phyloP scores from a whole-genome alignment of 2,797 vertebrate genomes.

The Thamnophis elegans region DNA sequence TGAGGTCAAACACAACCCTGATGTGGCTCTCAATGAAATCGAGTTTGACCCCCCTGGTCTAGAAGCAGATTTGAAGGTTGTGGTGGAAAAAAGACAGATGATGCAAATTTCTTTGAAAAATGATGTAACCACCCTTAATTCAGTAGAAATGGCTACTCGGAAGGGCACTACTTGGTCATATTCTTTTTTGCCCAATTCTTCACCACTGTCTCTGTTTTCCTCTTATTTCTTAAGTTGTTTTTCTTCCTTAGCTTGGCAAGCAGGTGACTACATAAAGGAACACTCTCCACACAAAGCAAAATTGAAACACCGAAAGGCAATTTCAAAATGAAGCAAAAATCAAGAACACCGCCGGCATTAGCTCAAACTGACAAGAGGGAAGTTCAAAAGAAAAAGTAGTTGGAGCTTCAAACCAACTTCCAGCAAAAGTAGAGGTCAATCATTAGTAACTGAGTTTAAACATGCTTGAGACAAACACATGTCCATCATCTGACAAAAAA shows the following conservation, averaged over 20 bases:
- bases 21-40: too few species aligned
- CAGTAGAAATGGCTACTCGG: background rate
- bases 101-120: background rate
- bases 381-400: background rate
- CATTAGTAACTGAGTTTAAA: background rate
- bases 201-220: background rate
- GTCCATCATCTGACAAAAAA: background rate
- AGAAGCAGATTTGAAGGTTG: background rate
- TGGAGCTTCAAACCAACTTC: background rate
- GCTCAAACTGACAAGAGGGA: background rate
- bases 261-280: background rate
- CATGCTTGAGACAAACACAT: background rate
- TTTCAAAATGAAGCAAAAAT: background rate
- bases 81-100: background rate
- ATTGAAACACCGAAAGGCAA: too few species aligned
- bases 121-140: background rate
- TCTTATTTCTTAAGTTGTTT: background rate
- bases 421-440: background rate
- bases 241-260: background rate
- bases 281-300: background rate
- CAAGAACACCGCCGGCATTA: background rate
- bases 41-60: background rate
- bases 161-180: background rate
- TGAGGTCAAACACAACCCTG: too few species aligned
- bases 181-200: background rate